Evolutionary conservation across 37 sponge, comb jelly and placozoan species (phyloP), one percentile per base, ranked within the genome.

Genomic region (Eunapius fragilis): DNA sequence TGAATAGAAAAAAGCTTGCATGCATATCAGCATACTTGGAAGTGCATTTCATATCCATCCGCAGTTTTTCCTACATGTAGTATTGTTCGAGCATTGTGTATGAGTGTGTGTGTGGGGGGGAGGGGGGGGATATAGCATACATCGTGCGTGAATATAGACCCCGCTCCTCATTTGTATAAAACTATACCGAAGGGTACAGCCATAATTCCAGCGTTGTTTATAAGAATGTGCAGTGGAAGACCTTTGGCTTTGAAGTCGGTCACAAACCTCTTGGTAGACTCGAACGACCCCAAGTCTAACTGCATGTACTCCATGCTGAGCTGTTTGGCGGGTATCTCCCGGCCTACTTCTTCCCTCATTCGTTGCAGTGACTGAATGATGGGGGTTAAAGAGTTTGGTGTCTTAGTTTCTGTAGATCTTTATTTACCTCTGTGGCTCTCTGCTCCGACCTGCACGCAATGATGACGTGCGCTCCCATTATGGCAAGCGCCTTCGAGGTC

Each of bases 201-300:
- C 5, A 80, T 86, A 58, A 95, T 83, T 37, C 87, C 95, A 81
- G 95, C 95, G 87, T 95, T 95, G 87, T 89, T 89, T 77, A 95
- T 84, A 35, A 95, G 84, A 67, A 95, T 81, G 80, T 95, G 95
- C 10, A 95, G 93, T 47, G 92, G 92, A 11, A 89, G 87, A 23
- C 75, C 70, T 75, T 81, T 91, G 80, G 84, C 86, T 71, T 84
- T 86, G 87, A 89, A 95, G 69, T 81, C 81, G 7, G 38, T 79
- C 32, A 71, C 81, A 48, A 91, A 95, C 9, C 89, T 67, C 50
- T 87, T 91, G 25, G 85, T 81, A 31, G 92, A 91, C 69, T 80
- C 38, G 19, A 82, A 71, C 50, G 83, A 88, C 32, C 74, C 25
- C 69, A 82, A 33, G 78, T 88, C 83, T 31, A 82, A 75, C 27